These are phyloP conservation scores for Apeira syringaria DNA, from an alignment of 2,888 invertebrate species.

Conservation along the genomic window DNA sequence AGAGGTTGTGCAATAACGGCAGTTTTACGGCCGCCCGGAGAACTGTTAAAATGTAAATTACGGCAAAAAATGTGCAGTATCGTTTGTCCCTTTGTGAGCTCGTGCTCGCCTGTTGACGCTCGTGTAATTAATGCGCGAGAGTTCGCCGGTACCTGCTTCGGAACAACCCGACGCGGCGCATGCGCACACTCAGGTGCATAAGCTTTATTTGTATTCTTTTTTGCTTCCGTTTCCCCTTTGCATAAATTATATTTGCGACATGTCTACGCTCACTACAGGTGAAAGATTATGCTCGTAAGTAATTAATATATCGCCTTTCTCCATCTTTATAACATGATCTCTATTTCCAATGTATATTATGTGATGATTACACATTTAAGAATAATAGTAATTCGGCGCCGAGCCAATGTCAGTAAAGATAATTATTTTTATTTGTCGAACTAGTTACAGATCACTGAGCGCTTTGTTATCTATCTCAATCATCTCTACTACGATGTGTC, in stretches of 20 bases:
- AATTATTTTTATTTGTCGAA: conserved; percentile 65
- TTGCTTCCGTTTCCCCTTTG: conserved; percentile 78
- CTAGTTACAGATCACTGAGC: conserved; percentile 75
- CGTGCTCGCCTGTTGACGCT: conserved; percentile 53
- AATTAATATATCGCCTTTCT: conserved; percentile 7
- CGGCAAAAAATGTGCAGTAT: conserved; percentile 44
- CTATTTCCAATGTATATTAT: too few species aligned
- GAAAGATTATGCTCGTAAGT: conserved; percentile 26
- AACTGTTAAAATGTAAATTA: conserved; percentile 50
- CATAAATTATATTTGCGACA: conserved; percentile 75
- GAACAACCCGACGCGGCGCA: conserved; percentile 56
- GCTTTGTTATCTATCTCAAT: conserved; percentile 70
- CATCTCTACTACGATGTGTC: conserved; percentile 44
- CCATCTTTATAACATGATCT: neutral
- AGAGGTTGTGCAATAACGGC: conserved; percentile 27
- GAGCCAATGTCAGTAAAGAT: conserved; percentile 23
- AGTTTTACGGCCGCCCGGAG: conserved; percentile 25
- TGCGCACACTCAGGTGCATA: conserved; percentile 74
- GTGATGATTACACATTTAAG: too few species aligned
- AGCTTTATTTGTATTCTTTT: conserved; percentile 71
- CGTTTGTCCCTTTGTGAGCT: conserved; percentile 42
- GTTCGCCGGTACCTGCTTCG: conserved; percentile 41
- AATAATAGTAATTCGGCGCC: too few species aligned
- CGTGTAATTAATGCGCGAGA: conserved; percentile 71
- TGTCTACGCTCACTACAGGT: conserved; percentile 34